These are phyloP conservation scores for Acrobasis suavella DNA, from an alignment of 2,888 invertebrate genomes.

Conservation along the genomic window DNA sequence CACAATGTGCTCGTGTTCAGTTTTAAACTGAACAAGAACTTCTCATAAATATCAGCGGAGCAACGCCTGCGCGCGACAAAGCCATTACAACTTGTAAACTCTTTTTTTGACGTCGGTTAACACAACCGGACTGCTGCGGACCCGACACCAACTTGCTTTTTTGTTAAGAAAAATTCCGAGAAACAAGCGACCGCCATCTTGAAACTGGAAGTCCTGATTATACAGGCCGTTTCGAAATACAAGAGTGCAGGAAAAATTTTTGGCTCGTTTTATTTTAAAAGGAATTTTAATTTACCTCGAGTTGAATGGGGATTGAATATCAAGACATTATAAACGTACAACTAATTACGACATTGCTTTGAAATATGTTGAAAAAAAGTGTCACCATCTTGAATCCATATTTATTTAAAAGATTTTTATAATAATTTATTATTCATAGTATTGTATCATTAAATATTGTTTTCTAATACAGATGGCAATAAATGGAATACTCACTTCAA, in stretches of 20 bases:
- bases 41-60: slow-evolving; percentile 5
- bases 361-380: too few species aligned
- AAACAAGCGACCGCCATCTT: not conserved
- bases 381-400: too few species aligned
- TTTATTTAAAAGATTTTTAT: too few species aligned
- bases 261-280: not conserved
- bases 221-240: not conserved
- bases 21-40: not conserved
- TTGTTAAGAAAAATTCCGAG: not conserved
- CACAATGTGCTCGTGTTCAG: not conserved
- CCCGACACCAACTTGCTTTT: not conserved
- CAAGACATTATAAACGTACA: too few species aligned
- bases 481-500: too few species aligned
- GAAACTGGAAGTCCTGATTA: not conserved
- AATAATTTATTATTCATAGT: too few species aligned
- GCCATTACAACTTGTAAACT: slow-evolving; percentile 23
- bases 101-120: not conserved
- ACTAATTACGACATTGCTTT: too few species aligned
- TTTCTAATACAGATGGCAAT: too few species aligned
- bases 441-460: too few species aligned
- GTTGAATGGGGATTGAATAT: too few species aligned
- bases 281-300: too few species aligned
- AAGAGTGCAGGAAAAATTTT: not conserved
- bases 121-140: not conserved
- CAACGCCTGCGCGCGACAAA: slow-evolving; percentile 24